Conservation (phyloP, 2,113 vertebrate species). For the Aphyosemion australe region DNA sequence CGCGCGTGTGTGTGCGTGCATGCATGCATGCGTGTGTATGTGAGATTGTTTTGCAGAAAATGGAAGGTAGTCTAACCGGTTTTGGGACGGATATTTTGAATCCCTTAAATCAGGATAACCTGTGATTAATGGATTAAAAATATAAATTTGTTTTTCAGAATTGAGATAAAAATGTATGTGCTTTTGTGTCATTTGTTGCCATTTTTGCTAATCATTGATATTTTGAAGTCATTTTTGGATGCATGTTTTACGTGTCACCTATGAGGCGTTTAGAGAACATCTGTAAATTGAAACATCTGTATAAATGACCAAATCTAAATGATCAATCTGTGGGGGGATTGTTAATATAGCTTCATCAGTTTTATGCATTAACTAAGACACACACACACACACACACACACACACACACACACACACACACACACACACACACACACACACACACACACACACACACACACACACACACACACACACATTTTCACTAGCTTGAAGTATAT, state of each 20-base stretch:
- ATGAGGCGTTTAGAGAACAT: neutral
- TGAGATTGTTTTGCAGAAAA: no score
- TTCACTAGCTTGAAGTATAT: no score
- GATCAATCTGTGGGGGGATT: no score
- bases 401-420: no score
- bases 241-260: no score
- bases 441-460: no score
- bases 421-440: no score
- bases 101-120: neutral
- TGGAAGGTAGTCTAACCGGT: neutral
- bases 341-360: no score
- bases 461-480: no score
- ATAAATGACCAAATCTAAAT: neutral
- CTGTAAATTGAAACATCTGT: slow-evolving; percentile 1
- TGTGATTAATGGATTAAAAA: neutral
- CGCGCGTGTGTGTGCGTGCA: neutral
- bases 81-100: neutral
- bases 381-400: no score
- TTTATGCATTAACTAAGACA: no score
- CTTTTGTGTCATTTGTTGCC: neutral
- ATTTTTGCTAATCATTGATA: neutral
- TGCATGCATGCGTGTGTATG: slow-evolving; percentile 3
- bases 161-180: neutral
- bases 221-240: neutral
- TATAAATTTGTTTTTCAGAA: no score